Evolutionary conservation across 2,113 vertebrate species (phyloP).

Genomic region (Verasper variegatus): DNA sequence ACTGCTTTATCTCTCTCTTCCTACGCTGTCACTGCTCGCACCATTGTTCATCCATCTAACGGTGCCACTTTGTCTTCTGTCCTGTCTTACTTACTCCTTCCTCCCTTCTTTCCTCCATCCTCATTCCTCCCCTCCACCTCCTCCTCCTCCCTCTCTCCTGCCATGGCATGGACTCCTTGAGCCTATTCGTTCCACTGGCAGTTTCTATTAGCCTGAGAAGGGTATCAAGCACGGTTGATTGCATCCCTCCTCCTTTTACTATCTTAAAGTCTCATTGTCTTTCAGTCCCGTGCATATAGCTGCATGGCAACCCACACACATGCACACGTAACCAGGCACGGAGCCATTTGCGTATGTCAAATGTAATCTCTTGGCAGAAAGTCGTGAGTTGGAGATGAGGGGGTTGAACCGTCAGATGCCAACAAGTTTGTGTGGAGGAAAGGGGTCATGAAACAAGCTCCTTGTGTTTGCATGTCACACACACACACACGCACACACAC

Average conservation of each 20-base stretch:
- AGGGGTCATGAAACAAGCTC: background rate
- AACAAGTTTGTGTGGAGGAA: constrained; percentile 8
- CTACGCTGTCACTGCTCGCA: constrained; percentile 57
- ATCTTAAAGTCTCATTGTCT: constrained; percentile 61
- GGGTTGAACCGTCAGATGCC: constrained; percentile 22
- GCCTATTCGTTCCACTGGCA: constrained; percentile 78
- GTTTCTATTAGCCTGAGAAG: constrained; percentile 77
- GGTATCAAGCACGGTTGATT: constrained; percentile 72
- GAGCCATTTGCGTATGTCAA: constrained; percentile 39
- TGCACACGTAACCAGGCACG: constrained; percentile 27
- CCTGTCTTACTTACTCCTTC: constrained; percentile 52
- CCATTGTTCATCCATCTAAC: constrained; percentile 58
- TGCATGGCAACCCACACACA: constrained; percentile 19
- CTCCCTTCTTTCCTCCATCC: constrained; percentile 22
- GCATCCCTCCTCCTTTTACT: constrained; percentile 54
- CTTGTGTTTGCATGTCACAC: background rate
- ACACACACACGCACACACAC: background rate
- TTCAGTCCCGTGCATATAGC: constrained; percentile 40
- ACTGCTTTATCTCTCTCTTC: constrained; percentile 52
- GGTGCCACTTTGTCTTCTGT: constrained; percentile 51
- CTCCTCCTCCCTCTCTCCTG: constrained; percentile 18
- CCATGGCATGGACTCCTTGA: constrained; percentile 49
- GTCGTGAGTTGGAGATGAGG: constrained; percentile 10
- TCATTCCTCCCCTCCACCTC: constrained; percentile 28
- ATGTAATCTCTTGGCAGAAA: constrained; percentile 20